Evolutionary conservation across 2,888 invertebrate species (phyloP), one percentile per base, ranked within the genome.

Genomic region (Calameuta pallipes): DNA sequence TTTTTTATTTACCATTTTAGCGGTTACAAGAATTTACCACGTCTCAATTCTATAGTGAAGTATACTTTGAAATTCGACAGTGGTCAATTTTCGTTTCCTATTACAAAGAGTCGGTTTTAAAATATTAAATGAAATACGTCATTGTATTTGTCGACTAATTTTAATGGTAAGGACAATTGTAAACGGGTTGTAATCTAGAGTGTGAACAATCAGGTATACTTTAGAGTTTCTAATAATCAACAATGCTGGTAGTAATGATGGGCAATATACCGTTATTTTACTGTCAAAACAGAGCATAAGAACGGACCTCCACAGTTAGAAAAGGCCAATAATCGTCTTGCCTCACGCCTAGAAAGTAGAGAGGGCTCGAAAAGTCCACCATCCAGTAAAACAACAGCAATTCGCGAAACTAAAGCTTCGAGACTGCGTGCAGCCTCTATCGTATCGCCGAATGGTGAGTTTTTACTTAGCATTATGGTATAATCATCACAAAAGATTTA

Each of bases 251-350:
- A 56, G 56, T 9, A 56, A 23, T 9, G 56, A 56, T 56, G 15
- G 56, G 56, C 9, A 56, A 23, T 56, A 1, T 56, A 56, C 56
- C 56, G 56, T 56, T 56, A 56, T 56, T 56, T 78, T 69, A 41
- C 23, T 41, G 33, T 35, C 30, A 35, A 41, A 37, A 69, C 41
- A 36, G 34, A 94, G 84, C 94, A 95, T 85, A 92, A 92, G 0
- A 83, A 84, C 68, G 77, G 77, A 11, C 75, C 78, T 12, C n/a
- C 76, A n/a, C 71, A 35, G 69, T 71, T 76, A 37, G 75, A 69
- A 76, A 91, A 90, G 1, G 92, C 91, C 78, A 92, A 91, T 11
- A 92, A 92, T 1, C 92, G 92, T 91, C 92, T 94, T 12, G 93
- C 79, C 76, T 80, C 85, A 77, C 86, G 83, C 78, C 41, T 83